Conservation (phyloP, 2,888 invertebrate species). For the Psylliodes chrysocephalus region DNA sequence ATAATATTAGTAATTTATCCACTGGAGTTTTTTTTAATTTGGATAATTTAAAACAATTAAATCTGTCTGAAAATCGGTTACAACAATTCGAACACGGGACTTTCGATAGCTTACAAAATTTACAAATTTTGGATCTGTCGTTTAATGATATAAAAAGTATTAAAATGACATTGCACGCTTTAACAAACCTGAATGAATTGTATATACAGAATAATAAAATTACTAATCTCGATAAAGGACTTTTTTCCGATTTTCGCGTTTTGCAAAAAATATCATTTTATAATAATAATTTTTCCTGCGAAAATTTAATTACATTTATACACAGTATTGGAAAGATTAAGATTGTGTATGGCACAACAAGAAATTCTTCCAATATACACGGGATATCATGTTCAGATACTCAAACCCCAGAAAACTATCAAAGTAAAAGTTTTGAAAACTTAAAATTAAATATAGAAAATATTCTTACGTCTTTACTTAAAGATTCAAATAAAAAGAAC, state of each 20-base stretch:
- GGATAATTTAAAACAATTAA: constrained; percentile 13
- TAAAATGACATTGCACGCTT: constrained; percentile 18
- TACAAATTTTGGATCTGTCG: constrained; percentile 27
- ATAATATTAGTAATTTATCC: constrained; percentile 23
- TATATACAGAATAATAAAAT: constrained; percentile 30
- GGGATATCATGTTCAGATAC: constrained; percentile 6
- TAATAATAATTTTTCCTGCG: constrained; percentile 10
- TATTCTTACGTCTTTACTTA: background rate
- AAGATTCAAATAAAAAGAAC: background rate
- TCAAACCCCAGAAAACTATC: background rate
- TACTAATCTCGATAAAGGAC: background rate
- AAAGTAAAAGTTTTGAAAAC: background rate
- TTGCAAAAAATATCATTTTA: constrained; percentile 3
- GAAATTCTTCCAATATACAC: constrained; percentile 5
- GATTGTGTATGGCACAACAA: background rate
- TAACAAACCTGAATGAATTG: constrained; percentile 14
- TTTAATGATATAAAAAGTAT: constrained; percentile 18
- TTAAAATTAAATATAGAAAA: constrained; percentile 2
- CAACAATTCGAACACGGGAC: constrained; percentile 25
- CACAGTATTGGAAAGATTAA: background rate
- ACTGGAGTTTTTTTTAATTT: constrained; percentile 21
- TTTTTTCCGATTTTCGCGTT: background rate
- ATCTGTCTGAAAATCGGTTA: constrained; percentile 29
- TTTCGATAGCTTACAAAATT: constrained; percentile 24
- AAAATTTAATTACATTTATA: background rate